A percentile compares a stretch with the other conserved stretches of the same genome.
These are phyloP conservation scores for Siderastrea radians DNA, from an alignment of 92 coral and sea anemone species.

Conservation along the genomic window DNA sequence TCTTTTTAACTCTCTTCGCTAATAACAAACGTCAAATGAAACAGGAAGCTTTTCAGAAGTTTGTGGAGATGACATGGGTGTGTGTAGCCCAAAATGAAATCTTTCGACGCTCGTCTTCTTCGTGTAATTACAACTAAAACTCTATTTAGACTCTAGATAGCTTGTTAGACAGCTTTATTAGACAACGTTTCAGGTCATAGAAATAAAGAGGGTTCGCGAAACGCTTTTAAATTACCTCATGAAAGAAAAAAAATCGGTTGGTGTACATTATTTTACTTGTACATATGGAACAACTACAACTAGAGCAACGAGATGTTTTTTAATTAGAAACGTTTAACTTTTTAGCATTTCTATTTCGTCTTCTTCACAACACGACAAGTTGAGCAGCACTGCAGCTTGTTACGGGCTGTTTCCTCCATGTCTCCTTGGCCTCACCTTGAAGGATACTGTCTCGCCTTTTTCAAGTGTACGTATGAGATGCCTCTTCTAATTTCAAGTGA, in stretches of 20 bases:
- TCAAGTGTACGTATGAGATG: not conserved
- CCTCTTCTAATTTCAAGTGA: conserved; percentile 3
- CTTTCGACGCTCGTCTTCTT: not conserved
- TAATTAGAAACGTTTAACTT: no score
- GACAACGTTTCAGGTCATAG: no score
- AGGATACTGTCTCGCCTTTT: not conserved
- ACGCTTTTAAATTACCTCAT: not conserved
- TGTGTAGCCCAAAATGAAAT: not conserved
- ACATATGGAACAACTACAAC: no score
- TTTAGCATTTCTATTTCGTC: no score
- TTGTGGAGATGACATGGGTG: conserved; percentile 14
- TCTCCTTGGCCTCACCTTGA: not conserved
- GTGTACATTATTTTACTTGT: not conserved
- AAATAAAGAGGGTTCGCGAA: not conserved
- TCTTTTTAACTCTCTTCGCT: not conserved
- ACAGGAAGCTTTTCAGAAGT: not conserved
- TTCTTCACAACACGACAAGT: not conserved
- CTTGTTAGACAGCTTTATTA: not conserved
- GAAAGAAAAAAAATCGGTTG: not conserved
- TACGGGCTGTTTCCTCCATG: no score
- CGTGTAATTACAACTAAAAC: not conserved
- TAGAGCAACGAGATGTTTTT: no score
- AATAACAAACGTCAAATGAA: conserved; percentile 2
- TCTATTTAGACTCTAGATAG: not conserved
- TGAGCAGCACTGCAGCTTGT: not conserved